These are phyloP conservation scores for Drosophila paranaensis DNA, from an alignment of 2,888 invertebrate genomes.

Conservation along the genomic window DNA sequence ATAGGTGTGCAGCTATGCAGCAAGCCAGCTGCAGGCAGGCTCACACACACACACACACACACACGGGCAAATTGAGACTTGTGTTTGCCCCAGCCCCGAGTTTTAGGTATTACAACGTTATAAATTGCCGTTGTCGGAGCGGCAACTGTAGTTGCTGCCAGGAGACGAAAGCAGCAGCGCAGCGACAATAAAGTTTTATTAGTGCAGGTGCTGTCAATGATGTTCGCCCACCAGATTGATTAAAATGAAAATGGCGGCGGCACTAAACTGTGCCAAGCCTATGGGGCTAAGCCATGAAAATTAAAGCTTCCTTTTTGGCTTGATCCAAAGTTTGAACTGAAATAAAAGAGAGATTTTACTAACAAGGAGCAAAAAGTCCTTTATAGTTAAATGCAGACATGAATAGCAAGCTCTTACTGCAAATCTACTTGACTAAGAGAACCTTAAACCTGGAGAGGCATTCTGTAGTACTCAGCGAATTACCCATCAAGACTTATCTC, in stretches of 20 bases:
- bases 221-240: slow-evolving; percentile 39
- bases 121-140: slow-evolving; percentile 35
- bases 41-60: slow-evolving; percentile 12
- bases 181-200: slow-evolving; percentile 56
- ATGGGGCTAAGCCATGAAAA: background rate
- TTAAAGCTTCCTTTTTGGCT: background rate
- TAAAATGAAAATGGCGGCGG: slow-evolving; percentile 38
- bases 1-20: background rate
- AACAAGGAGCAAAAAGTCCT: background rate
- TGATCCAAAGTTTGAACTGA: background rate
- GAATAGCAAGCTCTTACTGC: background rate
- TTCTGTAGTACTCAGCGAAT: background rate
- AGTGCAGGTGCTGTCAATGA: slow-evolving; percentile 42
- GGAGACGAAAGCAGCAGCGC: background rate
- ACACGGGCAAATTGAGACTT: slow-evolving; percentile 20
- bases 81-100: slow-evolving; percentile 1
- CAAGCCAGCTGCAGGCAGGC: background rate
- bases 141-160: slow-evolving; percentile 1
- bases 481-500: background rate
- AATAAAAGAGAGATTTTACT: background rate
- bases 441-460: background rate
- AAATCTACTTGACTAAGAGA: background rate
- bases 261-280: slow-evolving; percentile 27
- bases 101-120: slow-evolving; percentile 22
- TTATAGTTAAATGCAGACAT: background rate